Percentiles rank a stretch among this genome's conserved stretches.
Evolutionary conservation across 2,113 vertebrate species (phyloP).

Genomic region (Felis chaus): DNA sequence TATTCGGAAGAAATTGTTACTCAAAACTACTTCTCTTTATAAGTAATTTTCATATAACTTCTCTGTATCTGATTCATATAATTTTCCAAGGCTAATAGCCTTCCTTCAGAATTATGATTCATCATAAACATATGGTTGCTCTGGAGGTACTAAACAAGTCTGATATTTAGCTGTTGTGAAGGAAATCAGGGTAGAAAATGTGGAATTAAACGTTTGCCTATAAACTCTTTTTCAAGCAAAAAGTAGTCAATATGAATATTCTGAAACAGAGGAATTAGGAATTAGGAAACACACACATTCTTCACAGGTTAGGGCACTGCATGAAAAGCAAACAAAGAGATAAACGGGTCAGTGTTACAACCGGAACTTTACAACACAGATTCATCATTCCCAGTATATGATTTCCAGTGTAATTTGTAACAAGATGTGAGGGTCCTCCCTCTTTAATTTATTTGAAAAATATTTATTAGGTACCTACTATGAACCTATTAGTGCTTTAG

Average conservation of each 20-base stretch:
- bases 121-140: not conserved
- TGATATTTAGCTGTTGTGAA: not conserved
- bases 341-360: not conserved
- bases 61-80: not conserved
- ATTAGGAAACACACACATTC: not conserved
- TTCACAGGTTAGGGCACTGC: not conserved
- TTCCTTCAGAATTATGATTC: not conserved
- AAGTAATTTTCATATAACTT: not conserved
- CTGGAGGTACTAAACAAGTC: not conserved
- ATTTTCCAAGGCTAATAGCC: not conserved
- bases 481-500: not conserved
- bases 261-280: not conserved
- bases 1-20: not conserved
- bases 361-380: not conserved
- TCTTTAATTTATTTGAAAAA: not conserved
- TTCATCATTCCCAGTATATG: not conserved
- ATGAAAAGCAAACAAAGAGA: not conserved
- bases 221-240: not conserved
- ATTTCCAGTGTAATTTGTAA: not conserved
- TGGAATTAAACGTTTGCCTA: not conserved
- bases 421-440: not conserved
- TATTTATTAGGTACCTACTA: not conserved
- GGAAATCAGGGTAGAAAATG: not conserved
- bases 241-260: not conserved
- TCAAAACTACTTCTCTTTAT: not conserved